phyloP scores from a whole-genome alignment of 2,888 invertebrate genomes.

The Panopea generosa region DNA sequence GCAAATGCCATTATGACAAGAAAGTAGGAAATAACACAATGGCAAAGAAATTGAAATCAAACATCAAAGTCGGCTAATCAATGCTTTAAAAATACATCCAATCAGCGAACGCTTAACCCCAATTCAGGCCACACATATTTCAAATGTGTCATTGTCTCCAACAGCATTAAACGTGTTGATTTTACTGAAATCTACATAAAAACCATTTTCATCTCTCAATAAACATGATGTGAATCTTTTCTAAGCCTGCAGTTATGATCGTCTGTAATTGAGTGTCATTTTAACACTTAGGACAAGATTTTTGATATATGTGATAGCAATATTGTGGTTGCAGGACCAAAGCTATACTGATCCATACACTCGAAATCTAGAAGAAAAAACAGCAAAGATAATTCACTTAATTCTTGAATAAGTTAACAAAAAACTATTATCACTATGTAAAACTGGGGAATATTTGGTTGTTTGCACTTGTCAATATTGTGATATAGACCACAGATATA shows the following conservation, averaged over 20 bases:
- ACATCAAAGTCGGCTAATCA: too few species aligned
- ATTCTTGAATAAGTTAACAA: not conserved
- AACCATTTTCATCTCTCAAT: too few species aligned
- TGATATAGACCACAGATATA: not conserved
- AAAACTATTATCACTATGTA: constrained; percentile 27
- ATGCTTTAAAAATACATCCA: too few species aligned
- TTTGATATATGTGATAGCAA: constrained; percentile 19
- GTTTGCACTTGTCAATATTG: constrained; percentile 8
- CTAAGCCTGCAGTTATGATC: constrained; percentile 14
- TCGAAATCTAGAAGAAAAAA: constrained; percentile 6
- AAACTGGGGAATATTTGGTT: not conserved
- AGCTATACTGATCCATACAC: too few species aligned
- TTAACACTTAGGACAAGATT: constrained; percentile 21
- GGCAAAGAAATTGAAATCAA: too few species aligned
- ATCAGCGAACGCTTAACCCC: too few species aligned
- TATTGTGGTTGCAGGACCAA: not conserved
- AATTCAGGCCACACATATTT: too few species aligned
- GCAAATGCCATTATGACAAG: too few species aligned
- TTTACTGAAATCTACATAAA: too few species aligned
- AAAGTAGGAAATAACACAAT: too few species aligned
- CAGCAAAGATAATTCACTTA: constrained; percentile 6
- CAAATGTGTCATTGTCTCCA: too few species aligned
- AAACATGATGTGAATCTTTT: not conserved
- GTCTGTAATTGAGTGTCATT: constrained; percentile 8
- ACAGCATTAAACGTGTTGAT: too few species aligned